Evolutionary conservation across 2,888 invertebrate genomes (phyloP).

Genomic region (Eristalis arbustorum): DNA sequence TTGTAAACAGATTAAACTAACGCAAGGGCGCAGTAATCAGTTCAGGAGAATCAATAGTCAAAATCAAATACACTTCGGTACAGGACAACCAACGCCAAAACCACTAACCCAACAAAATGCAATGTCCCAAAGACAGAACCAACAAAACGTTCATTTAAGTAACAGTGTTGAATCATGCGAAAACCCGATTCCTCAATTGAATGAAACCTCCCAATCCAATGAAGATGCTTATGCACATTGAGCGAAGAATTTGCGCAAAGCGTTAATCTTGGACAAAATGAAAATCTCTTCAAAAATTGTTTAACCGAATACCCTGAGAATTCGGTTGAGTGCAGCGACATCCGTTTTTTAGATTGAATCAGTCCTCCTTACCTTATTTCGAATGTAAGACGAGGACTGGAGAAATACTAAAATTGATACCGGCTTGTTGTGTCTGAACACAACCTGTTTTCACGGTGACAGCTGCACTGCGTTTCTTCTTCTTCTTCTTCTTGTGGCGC

Average conservation of each 20-base stretch:
- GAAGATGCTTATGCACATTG: background rate
- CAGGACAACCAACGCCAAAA: background rate
- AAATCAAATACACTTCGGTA: background rate
- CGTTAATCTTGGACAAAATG: background rate
- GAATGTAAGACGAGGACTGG: constrained; percentile 12
- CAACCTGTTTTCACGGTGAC: too few species aligned
- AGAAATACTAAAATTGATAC: constrained; percentile 12
- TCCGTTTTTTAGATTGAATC: background rate
- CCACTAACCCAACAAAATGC: background rate
- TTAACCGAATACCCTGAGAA: background rate
- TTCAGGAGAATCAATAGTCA: background rate
- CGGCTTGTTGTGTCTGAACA: background rate
- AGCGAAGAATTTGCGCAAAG: background rate
- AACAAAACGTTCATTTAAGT: background rate
- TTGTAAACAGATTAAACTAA: background rate
- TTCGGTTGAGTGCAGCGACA: background rate
- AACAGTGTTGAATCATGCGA: background rate
- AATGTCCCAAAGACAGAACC: background rate
- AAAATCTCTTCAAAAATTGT: background rate
- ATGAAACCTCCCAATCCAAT: background rate
- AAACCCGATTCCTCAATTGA: background rate
- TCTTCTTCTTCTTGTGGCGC: too few species aligned
- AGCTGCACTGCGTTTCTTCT: too few species aligned
- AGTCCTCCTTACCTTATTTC: constrained; percentile 3
- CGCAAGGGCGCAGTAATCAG: too few species aligned